Conservation (phyloP, 2,113 vertebrate species). For the Morone chrysops region DNA sequence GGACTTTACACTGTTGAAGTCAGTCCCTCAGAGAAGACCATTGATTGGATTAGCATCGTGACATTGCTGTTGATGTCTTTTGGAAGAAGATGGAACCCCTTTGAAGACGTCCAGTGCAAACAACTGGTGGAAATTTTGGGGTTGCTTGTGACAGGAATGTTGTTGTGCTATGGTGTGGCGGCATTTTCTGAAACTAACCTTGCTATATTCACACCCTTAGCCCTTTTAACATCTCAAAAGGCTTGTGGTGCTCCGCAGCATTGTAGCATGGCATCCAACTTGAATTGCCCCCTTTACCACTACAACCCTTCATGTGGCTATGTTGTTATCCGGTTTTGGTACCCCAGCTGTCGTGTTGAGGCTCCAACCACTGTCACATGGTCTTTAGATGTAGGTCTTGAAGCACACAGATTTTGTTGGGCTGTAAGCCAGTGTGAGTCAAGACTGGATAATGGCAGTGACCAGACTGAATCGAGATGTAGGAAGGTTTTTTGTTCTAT, state of each 20-base stretch:
- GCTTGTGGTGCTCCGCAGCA: constrained; percentile 18
- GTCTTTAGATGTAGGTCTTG: constrained; percentile 35
- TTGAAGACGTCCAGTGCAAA: constrained; percentile 45
- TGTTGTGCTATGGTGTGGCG: constrained; percentile 23
- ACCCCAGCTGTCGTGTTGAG: constrained; percentile 32
- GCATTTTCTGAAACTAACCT: constrained; percentile 51
- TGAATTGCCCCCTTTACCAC: constrained; percentile 11
- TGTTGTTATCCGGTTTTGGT: constrained; percentile 54
- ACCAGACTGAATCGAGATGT: constrained; percentile 10
- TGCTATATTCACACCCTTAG: constrained; percentile 39
- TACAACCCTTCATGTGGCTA: constrained; percentile 49
- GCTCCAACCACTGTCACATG: constrained; percentile 25
- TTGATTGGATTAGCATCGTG: constrained; percentile 63
- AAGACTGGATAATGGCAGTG: constrained; percentile 12
- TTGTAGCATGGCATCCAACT: constrained; percentile 20
- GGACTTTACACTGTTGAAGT: constrained; percentile 51
- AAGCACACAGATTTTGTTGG: constrained; percentile 8
- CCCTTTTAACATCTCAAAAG: constrained; percentile 44
- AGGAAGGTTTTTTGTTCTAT: constrained; percentile 34
- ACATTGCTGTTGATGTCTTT: constrained; percentile 54
- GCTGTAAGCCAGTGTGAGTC: background rate
- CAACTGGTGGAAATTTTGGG: constrained; percentile 57
- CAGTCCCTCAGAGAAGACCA: constrained; percentile 36
- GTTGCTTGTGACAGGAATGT: constrained; percentile 46
- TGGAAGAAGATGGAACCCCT: constrained; percentile 27